phyloP scores from a whole-genome alignment of 2,888 invertebrate species.

The Caenorhabditis panamensis region DNA sequence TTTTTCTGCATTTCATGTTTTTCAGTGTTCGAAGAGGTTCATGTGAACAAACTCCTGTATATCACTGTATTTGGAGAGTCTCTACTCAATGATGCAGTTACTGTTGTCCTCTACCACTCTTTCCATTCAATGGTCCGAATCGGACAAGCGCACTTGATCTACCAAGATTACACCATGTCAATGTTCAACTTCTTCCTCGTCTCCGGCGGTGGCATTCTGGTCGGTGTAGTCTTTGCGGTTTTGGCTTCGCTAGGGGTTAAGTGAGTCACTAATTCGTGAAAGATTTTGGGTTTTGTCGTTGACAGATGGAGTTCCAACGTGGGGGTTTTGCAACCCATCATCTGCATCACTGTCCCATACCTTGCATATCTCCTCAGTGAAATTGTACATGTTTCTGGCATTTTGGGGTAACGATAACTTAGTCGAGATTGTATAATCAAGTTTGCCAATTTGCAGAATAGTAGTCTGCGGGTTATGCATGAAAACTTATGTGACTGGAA shows the following conservation, averaged over 20 bases:
- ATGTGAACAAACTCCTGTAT: constrained; percentile 83
- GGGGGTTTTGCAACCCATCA: constrained; percentile 96
- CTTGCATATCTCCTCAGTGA: constrained; percentile 96
- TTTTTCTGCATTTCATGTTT: too few relatives aligned
- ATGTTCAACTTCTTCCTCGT: constrained; percentile 75
- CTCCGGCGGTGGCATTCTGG: constrained; percentile 74
- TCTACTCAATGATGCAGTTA: constrained; percentile 96
- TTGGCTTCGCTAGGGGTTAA: constrained; percentile 73
- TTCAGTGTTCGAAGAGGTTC: constrained; percentile 78
- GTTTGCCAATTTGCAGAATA: constrained; percentile 85
- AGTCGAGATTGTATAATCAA: neutral
- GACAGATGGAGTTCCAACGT: constrained; percentile 92
- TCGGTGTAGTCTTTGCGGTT: constrained; percentile 74
- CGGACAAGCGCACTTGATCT: constrained; percentile 69
- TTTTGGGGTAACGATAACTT: constrained; percentile 89
- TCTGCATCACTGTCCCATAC: constrained; percentile 98
- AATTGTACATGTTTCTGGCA: constrained; percentile 98
- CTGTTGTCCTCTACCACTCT: constrained; percentile 85
- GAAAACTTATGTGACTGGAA: constrained; percentile 83
- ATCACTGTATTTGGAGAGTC: constrained; percentile 99
- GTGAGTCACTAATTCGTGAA: constrained; percentile 53
- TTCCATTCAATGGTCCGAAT: constrained; percentile 73
- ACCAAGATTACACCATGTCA: constrained; percentile 71
- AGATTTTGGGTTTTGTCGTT: constrained; percentile 18
- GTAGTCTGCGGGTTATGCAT: constrained; percentile 99